Evolutionary conservation across 2,797 vertebrate species (phyloP).

Genomic region (Mormyrops boulengeri): DNA sequence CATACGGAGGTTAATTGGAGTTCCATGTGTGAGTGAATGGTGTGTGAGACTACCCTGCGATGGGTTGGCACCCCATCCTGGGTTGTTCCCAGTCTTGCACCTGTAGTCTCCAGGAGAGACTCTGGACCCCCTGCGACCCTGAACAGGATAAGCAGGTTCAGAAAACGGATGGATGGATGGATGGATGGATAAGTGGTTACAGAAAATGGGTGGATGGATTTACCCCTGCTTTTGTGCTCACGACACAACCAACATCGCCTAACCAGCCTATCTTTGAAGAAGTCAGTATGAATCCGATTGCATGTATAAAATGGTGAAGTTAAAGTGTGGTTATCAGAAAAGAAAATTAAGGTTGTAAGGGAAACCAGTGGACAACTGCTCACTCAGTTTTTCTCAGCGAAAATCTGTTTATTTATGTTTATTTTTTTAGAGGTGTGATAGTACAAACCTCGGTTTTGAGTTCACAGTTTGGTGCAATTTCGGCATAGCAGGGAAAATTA

Average conservation of each 20-base stretch:
- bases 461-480: neutral
- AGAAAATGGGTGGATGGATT: neutral
- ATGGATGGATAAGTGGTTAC: neutral
- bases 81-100: neutral
- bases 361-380: no score
- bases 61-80: no score
- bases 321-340: neutral
- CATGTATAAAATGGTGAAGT: neutral
- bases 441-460: neutral
- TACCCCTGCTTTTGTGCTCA: neutral
- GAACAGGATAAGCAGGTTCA: neutral
- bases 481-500: neutral
- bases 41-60: no score
- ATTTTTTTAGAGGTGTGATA: neutral
- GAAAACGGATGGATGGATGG: neutral
- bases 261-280: neutral
- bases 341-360: neutral
- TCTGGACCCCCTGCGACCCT: neutral
- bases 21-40: neutral
- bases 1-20: neutral
- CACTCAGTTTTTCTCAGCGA: no score
- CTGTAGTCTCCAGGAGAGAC: neutral
- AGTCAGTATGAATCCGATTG: neutral
- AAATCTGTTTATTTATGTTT: no score
- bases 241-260: neutral